Percentiles rank a stretch among this genome's conserved stretches.
Conservation (phyloP, 2,797 vertebrate genomes). For the Halcyon chelicuti region DNA sequence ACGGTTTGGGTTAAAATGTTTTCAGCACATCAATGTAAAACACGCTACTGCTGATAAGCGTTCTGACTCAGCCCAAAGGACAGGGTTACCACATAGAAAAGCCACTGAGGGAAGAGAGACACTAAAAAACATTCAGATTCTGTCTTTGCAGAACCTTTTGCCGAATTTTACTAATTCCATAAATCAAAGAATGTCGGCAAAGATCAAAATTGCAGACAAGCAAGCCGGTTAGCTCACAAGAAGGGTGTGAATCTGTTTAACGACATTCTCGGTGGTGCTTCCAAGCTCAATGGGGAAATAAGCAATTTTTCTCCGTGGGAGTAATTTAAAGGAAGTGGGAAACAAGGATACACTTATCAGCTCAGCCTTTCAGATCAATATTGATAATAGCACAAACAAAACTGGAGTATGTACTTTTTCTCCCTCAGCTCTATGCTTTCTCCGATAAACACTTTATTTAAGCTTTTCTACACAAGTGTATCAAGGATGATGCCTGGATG, state of each 20-base stretch:
- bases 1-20: not conserved
- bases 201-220: not conserved
- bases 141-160: not conserved
- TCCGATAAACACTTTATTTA: not conserved
- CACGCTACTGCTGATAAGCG: not conserved
- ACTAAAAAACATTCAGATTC: not conserved
- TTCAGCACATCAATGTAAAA: not conserved
- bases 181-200: not conserved
- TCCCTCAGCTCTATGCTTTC: not conserved
- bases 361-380: not conserved
- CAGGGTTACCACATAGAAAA: not conserved
- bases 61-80: not conserved
- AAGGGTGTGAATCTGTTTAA: not conserved
- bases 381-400: not conserved
- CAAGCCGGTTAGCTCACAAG: not conserved
- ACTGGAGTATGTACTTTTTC: not conserved
- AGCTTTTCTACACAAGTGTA: not conserved
- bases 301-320: slow-evolving; percentile 10
- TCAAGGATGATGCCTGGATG: not conserved
- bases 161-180: not conserved
- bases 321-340: slow-evolving; percentile 5
- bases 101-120: not conserved
- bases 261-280: not conserved
- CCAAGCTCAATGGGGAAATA: not conserved
- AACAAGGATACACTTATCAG: not conserved